Conservation (phyloP, 2,797 vertebrate species). For the Sebastes diaconus region DNA sequence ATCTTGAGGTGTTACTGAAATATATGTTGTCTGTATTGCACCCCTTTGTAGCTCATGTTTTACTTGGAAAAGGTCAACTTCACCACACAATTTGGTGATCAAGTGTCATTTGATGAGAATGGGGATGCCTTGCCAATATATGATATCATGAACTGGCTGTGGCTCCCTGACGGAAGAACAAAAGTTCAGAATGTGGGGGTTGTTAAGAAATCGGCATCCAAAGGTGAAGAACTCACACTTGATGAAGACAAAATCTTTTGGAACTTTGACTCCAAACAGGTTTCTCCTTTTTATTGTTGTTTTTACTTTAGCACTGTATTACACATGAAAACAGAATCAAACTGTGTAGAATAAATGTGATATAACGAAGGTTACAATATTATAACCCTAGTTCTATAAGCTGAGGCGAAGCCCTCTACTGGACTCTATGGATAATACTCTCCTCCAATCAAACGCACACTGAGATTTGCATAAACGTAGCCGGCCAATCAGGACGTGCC, state of each 20-base stretch:
- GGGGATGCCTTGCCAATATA: conserved; percentile 77
- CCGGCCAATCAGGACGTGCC: neutral
- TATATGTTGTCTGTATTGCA: neutral
- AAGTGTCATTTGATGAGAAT: conserved; percentile 79
- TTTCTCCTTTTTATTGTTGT: neutral
- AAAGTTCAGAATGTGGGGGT: conserved; percentile 67
- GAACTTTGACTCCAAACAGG: conserved; percentile 65
- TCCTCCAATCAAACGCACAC: neutral
- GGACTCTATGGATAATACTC: neutral
- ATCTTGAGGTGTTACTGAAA: neutral
- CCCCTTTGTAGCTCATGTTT: conserved; percentile 62
- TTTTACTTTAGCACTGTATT: neutral
- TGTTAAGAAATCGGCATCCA: no score
- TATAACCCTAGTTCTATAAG: neutral
- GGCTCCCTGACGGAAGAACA: conserved; percentile 62
- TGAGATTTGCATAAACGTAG: neutral
- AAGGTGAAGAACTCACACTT: no score
- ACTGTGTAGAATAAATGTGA: neutral
- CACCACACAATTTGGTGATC: conserved; percentile 75
- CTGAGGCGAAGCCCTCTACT: neutral
- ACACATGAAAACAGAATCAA: neutral
- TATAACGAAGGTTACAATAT: neutral
- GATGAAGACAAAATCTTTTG: conserved; percentile 73
- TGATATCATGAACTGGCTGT: conserved; percentile 79
- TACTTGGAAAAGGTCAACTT: conserved; percentile 77